Evolutionary conservation across 2,888 invertebrate genomes (phyloP).

Genomic region (Netelia virgata): DNA sequence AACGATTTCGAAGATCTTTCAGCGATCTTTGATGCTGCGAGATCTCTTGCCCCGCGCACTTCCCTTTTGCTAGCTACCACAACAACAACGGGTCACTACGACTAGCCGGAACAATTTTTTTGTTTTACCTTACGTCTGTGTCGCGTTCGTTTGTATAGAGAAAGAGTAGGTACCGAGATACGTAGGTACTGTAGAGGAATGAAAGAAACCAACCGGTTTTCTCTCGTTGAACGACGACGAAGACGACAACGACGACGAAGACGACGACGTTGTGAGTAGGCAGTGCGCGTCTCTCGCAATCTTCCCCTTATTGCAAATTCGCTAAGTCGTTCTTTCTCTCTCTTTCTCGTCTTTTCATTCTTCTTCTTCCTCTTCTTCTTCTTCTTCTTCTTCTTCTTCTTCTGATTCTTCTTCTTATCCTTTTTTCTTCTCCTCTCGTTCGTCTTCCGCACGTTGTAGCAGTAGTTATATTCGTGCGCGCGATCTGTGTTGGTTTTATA

Average conservation of each 20-base stretch:
- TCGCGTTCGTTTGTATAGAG: constrained; percentile 19
- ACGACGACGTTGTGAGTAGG: constrained; percentile 29
- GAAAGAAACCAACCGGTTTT: constrained; percentile 65
- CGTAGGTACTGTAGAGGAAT: constrained; percentile 10
- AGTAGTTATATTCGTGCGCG: constrained; percentile 57
- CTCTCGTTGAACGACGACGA: constrained; percentile 61
- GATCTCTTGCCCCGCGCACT: constrained; percentile 3
- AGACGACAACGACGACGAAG: constrained; percentile 27
- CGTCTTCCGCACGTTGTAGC: constrained; percentile 34
- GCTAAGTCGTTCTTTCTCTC: constrained; percentile 26
- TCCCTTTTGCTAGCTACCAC: constrained; percentile 17
- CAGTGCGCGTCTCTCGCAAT: constrained; percentile 26
- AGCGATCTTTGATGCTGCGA: constrained; percentile 16
- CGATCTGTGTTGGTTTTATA: constrained; percentile 66
- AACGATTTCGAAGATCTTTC: constrained; percentile 53
- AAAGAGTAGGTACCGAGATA: background rate
- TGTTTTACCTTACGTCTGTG: constrained; percentile 7
- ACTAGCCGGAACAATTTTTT: constrained; percentile 25
- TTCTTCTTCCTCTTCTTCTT: constrained; percentile 27
- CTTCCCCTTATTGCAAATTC: constrained; percentile 41
- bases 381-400: constrained; percentile 15
- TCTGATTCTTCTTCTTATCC: constrained; percentile 28
- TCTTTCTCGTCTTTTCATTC: constrained; percentile 16
- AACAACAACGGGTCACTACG: constrained; percentile 12
- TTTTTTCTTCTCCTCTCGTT: constrained; percentile 39